Base-by-base conservation (phyloP, 2,113 vertebrate species). In the Rhizomys pruinosus region DNA sequence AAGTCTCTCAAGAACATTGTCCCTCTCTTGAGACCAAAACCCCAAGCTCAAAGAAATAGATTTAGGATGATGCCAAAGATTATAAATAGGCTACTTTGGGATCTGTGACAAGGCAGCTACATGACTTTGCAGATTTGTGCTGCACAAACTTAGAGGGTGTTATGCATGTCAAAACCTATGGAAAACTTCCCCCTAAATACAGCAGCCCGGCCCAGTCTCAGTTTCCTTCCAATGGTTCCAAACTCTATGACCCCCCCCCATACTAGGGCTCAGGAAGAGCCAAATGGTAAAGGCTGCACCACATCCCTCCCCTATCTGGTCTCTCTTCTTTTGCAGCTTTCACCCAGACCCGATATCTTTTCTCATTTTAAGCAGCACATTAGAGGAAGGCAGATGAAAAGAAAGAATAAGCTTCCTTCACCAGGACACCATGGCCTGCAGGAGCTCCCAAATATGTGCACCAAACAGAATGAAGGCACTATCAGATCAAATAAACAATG, bases 171-270 rank as follows among this genome's bases (percentile, higher is more conserved):
- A 61, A 86, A 76, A 13, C 42, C 47, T 61, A 32, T 3, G 12
- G 25, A 76, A 88, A 73, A 82, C 23, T 34, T 2, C n/a, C 59
- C 27, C n/a, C n/a, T 23, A 23, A 92, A 27, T 93, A 74, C 0
- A 32, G 32, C 22, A 87, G 9, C 29, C 79, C 12, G 66, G 13
- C 19, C 44, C 23, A 17, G 66, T 25, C 23, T 29, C n/a, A n/a
- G 52, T 42, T 76, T 76, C 74, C 90, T 92, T 94, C 80, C 47
- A 84, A 92, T 85, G 44, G 59, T 27, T 29, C 69, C 32, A 74
- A 91, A 84, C 32, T 84, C 80, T 39, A 42, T 37, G n/a, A 57
- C 22, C 74, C 59, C 80, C 17, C 42, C 22, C 27, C 85, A 90
- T 59, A n/a, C 61, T 61, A 87, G 37, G 7, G 15, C 42, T 63